These are phyloP conservation scores for Pollenia griseotomentosa DNA, from an alignment of 2,888 invertebrate genomes.

Conservation along the genomic window DNA sequence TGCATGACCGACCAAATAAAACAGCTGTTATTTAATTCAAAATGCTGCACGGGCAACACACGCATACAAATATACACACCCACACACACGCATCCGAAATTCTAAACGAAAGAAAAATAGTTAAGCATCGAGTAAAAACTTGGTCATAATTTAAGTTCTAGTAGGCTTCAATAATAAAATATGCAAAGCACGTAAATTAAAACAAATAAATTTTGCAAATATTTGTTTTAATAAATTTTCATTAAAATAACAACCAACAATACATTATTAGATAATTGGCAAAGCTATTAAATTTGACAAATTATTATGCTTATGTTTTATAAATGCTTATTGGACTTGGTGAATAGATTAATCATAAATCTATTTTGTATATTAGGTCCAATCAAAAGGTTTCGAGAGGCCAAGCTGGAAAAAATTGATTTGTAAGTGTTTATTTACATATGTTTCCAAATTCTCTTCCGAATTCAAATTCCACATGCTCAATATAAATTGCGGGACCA, in stretches of 20 bases:
- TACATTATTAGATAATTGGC: conserved; percentile 41
- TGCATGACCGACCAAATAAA: conserved; percentile 72
- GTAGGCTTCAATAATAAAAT: conserved; percentile 56
- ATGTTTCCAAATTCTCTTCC: too few relatives aligned
- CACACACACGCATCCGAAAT: background rate
- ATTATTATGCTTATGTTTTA: background rate
- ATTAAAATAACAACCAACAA: conserved; percentile 31
- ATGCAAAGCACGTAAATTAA: conserved; percentile 71
- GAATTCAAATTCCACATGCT: too few relatives aligned
- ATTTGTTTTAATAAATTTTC: conserved; percentile 43
- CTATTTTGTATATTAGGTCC: too few relatives aligned
- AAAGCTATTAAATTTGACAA: background rate
- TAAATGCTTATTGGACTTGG: background rate
- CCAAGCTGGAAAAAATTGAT: too few relatives aligned
- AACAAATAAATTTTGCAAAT: conserved; percentile 63
- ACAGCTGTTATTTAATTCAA: conserved; percentile 67
- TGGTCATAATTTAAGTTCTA: conserved; percentile 57
- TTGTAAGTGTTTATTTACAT: too few relatives aligned
- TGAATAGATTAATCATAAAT: too few relatives aligned
- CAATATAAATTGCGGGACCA: too few relatives aligned
- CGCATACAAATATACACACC: background rate
- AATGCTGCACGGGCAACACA: conserved; percentile 13
- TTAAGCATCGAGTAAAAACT: conserved; percentile 40
- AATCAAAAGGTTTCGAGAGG: too few relatives aligned
- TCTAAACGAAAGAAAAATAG: background rate